A percentile compares a stretch with the other conserved stretches of the same genome.
Evolutionary conservation across 2,113 vertebrate genomes (phyloP).

Genomic region (Tetraodon nigroviridis): DNA sequence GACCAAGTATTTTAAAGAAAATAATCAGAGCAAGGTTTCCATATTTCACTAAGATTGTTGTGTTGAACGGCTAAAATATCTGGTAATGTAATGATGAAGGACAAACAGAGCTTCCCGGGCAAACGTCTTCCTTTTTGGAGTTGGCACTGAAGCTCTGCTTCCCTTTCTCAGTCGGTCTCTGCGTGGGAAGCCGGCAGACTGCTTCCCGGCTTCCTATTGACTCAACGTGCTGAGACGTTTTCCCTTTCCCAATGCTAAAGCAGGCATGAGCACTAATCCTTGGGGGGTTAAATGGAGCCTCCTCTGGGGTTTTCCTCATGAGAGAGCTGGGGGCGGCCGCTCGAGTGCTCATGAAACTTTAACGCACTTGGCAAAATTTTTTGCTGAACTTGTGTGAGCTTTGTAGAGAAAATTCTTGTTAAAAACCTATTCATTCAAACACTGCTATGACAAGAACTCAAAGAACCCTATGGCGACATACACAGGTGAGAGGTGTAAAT

Average conservation of each 20-base stretch:
- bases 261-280: constrained; percentile 76
- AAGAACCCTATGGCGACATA: neutral
- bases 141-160: constrained; percentile 40
- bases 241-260: constrained; percentile 71
- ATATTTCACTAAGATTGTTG: constrained; percentile 30
- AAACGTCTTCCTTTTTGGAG: constrained; percentile 50
- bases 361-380: constrained; percentile 45
- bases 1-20: constrained; percentile 39
- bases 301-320: constrained; percentile 61
- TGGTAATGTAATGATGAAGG: constrained; percentile 52
- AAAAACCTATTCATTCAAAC: constrained; percentile 5
- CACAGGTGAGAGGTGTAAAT: constrained; percentile 33
- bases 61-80: constrained; percentile 13
- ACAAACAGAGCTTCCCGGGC: constrained; percentile 40
- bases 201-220: constrained; percentile 58
- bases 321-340: constrained; percentile 66
- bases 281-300: constrained; percentile 68
- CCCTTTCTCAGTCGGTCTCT: constrained; percentile 55
- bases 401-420: constrained; percentile 4
- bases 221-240: constrained; percentile 63
- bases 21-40: constrained; percentile 36
- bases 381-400: constrained; percentile 39
- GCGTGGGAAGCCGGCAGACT: constrained; percentile 58
- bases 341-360: constrained; percentile 36
- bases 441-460: neutral